These are phyloP conservation scores for Megalopta genalis DNA, from an alignment of 1,140 invertebrate genomes.

Conservation along the genomic window DNA sequence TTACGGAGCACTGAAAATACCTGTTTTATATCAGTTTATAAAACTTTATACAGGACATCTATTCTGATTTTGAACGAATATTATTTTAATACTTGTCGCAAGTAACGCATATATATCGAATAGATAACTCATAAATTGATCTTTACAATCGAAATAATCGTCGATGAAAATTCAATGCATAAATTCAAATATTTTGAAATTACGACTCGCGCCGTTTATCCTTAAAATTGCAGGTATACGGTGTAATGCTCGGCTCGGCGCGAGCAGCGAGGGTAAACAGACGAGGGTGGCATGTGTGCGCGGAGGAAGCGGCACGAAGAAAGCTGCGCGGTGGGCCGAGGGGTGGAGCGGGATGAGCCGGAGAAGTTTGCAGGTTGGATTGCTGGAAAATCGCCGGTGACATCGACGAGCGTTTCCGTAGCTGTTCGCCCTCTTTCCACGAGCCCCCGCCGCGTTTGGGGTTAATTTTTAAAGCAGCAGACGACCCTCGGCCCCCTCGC, in stretches of 20 bases:
- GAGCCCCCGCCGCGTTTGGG: conserved; percentile 7
- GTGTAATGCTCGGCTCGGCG: neutral
- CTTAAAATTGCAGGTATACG: no score
- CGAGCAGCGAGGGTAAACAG: conserved; percentile 29
- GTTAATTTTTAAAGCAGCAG: conserved; percentile 61
- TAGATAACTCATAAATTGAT: no score
- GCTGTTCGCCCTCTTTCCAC: conserved; percentile 29
- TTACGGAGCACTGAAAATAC: no score
- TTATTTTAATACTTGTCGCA: no score
- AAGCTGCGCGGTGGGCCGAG: neutral
- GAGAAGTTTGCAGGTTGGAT: conserved; percentile 43
- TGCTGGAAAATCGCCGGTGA: conserved; percentile 57
- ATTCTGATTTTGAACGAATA: no score
- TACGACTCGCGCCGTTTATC: no score
- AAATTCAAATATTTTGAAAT: no score
- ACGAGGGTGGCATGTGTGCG: neutral
- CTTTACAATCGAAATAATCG: no score
- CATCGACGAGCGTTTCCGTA: conserved; percentile 44
- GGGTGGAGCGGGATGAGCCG: neutral
- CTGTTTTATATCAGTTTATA: no score
- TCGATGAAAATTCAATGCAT: no score
- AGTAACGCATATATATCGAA: no score
- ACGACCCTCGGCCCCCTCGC: conserved; percentile 15
- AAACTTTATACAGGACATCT: no score
- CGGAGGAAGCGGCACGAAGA: neutral